Evolutionary conservation across 2,797 vertebrate genomes (phyloP).

Genomic region (Monodelphis domestica): DNA sequence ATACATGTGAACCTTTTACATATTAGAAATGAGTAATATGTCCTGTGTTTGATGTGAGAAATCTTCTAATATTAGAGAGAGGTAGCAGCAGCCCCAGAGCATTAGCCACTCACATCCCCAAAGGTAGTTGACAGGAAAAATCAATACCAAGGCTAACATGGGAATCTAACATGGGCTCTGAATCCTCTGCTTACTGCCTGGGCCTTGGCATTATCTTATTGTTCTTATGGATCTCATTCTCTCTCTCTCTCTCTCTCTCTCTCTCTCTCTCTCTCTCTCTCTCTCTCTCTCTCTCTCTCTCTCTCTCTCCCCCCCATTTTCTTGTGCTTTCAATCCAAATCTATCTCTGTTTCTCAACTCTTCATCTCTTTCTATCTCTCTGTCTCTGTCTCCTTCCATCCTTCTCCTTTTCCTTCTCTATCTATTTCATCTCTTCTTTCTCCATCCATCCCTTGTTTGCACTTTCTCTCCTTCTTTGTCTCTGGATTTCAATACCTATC

Average conservation of each 20-base stretch:
- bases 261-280: background rate
- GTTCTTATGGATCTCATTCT: background rate
- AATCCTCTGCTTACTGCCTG: background rate
- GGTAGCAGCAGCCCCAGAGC: background rate
- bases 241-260: background rate
- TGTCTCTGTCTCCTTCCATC: background rate
- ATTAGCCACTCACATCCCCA: background rate
- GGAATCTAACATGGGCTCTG: no score
- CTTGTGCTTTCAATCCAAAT: background rate
- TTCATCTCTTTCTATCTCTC: background rate
- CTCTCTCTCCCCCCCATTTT: background rate
- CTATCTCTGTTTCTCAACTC: background rate
- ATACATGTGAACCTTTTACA: background rate
- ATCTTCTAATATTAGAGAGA: background rate
- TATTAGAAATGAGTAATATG: background rate
- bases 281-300: no score
- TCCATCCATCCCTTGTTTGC: background rate
- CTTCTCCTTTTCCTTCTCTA: background rate
- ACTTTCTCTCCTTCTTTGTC: background rate
- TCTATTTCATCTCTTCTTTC: background rate
- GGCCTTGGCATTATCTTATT: background rate
- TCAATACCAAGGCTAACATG: background rate
- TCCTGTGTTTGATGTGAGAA: background rate
- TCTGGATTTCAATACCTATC: background rate
- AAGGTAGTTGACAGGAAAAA: background rate